Conservation (phyloP, 2,888 invertebrate species). For the Agonopterix alstromeriana region DNA sequence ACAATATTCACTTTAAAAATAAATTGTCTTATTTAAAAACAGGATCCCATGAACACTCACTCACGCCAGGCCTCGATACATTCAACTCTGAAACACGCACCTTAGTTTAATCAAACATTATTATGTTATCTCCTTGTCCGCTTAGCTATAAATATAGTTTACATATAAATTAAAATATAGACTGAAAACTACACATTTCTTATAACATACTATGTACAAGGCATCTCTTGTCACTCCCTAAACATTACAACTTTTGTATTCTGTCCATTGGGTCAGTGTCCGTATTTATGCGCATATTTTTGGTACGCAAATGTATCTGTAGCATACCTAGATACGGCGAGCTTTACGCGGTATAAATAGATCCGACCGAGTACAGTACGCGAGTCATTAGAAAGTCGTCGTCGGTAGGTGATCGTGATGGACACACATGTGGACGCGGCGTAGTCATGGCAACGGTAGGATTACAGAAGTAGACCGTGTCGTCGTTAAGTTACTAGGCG, state of each 20-base stretch:
- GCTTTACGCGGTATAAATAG: too few relatives aligned
- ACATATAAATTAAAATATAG: conserved; percentile 73
- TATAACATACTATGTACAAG: conserved; percentile 69
- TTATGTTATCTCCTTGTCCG: conserved; percentile 58
- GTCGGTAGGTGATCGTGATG: neutral
- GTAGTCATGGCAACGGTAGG: conserved; percentile 7
- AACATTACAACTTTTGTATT: conserved; percentile 26
- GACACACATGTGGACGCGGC: neutral
- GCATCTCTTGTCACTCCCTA: conserved; percentile 53
- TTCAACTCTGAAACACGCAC: conserved; percentile 20
- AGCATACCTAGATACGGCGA: too few relatives aligned
- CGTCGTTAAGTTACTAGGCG: conserved; percentile 3
- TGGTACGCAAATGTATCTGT: too few relatives aligned
- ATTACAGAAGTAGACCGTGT: neutral
- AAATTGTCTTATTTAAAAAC: conserved; percentile 41
- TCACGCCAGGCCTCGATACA: conserved; percentile 38
- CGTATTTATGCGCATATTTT: neutral
- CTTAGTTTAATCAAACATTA: conserved; percentile 32
- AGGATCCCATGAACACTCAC: conserved; percentile 23
- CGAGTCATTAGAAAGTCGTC: neutral
- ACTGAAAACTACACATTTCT: conserved; percentile 72
- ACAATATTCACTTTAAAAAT: conserved; percentile 47
- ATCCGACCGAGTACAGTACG: too few relatives aligned
- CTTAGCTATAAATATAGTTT: conserved; percentile 68
- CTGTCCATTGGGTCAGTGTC: conserved; percentile 18